Percentiles rank a stretch among this genome's conserved stretches.
phyloP scores from a whole-genome alignment of 2,113 vertebrate genomes.

The Callopanchax toddi region DNA sequence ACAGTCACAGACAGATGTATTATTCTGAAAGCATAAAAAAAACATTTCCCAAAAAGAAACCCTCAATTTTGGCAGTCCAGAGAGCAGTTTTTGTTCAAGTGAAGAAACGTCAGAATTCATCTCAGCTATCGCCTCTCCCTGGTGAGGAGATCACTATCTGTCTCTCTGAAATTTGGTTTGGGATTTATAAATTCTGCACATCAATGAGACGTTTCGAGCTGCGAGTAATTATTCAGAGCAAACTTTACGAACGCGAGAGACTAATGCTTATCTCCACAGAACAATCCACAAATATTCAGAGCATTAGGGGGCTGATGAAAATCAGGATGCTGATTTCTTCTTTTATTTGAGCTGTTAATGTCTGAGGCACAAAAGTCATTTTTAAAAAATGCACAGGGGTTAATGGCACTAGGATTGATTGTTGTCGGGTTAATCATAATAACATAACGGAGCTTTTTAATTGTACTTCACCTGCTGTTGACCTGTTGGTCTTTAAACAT shows the following conservation, averaged over 20 bases:
- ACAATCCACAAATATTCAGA: not conserved
- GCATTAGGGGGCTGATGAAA: slow-evolving; percentile 31
- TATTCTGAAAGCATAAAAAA: slow-evolving; percentile 47
- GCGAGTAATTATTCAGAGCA: slow-evolving; percentile 36
- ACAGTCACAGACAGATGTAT: slow-evolving; percentile 46
- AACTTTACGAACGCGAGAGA: slow-evolving; percentile 32
- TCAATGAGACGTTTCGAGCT: slow-evolving; percentile 26
- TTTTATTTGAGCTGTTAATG: not conserved
- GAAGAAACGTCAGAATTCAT: slow-evolving; percentile 55
- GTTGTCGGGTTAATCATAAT: not conserved
- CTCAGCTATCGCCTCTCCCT: slow-evolving; percentile 39
- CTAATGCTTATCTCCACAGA: not conserved
- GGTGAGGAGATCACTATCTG: slow-evolving; percentile 55
- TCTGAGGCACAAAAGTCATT: not conserved
- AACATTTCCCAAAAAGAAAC: slow-evolving; percentile 47
- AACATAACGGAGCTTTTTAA: slow-evolving; percentile 10
- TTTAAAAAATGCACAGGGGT: not conserved
- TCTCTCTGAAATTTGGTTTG: slow-evolving; percentile 58
- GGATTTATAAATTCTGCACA: slow-evolving; percentile 61
- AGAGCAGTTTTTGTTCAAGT: slow-evolving; percentile 20
- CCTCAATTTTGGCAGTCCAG: slow-evolving; percentile 44
- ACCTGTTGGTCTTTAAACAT: slow-evolving; percentile 24
- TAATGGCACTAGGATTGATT: not conserved
- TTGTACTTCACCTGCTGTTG: not conserved
- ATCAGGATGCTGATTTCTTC: not conserved